phyloP scores from a whole-genome alignment of 2,797 vertebrate genomes.

The Scleropages formosus region DNA sequence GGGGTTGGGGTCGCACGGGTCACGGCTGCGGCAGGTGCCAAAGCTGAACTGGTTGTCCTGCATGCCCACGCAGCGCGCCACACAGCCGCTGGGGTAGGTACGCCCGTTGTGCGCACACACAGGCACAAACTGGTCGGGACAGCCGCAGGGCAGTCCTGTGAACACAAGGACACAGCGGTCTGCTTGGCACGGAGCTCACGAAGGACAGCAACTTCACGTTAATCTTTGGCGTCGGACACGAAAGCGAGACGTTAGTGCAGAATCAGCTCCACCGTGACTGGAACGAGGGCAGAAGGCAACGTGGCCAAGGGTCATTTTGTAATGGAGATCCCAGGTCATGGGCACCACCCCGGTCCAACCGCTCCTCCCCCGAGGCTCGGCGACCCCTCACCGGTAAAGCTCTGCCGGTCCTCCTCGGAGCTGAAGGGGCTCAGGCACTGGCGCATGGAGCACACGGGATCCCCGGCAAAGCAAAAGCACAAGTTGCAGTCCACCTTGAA shows the following conservation, averaged over 20 bases:
- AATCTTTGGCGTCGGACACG: too few relatives aligned
- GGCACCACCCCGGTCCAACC: too few relatives aligned
- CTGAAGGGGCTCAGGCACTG: slow-evolving; percentile 75
- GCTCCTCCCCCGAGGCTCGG: background rate
- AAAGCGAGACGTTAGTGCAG: background rate
- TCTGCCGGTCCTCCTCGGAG: slow-evolving; percentile 71
- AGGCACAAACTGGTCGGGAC: slow-evolving; percentile 87
- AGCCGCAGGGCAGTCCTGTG: slow-evolving; percentile 88
- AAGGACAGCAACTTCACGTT: too few relatives aligned
- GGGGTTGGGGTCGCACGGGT: slow-evolving; percentile 80
- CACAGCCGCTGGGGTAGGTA: slow-evolving; percentile 90
- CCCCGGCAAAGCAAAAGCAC: slow-evolving; percentile 88
- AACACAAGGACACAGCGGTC: background rate
- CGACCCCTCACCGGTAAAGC: slow-evolving; percentile 75
- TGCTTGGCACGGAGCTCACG: background rate
- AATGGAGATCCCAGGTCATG: background rate
- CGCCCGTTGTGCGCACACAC: slow-evolving; percentile 90
- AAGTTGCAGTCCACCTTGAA: slow-evolving; percentile 84
- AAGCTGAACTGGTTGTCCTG: slow-evolving; percentile 88
- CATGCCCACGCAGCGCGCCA: slow-evolving; percentile 92
- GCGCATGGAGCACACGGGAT: slow-evolving; percentile 80
- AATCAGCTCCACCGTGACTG: background rate
- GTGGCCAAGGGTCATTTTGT: too few relatives aligned
- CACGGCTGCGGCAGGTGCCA: slow-evolving; percentile 79
- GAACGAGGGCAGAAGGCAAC: too few relatives aligned